A percentile compares a stretch with the other conserved stretches of the same genome.
phyloP scores from a whole-genome alignment of 2,797 vertebrate genomes.

The Numenius phaeopus region DNA sequence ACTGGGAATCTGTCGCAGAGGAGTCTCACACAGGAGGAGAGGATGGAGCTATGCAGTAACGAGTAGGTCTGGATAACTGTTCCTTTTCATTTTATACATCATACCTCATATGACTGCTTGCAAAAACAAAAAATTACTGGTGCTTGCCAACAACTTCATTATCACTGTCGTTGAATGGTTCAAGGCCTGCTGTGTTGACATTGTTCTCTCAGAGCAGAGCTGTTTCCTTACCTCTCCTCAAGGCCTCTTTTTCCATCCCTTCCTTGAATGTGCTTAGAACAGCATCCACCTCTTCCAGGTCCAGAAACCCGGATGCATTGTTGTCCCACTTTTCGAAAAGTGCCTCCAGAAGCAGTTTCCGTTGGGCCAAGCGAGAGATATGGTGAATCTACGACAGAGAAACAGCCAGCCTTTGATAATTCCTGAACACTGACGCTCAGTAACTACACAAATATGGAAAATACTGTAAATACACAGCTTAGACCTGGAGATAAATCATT shows the following conservation, averaged over 20 bases:
- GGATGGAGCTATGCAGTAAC: background rate
- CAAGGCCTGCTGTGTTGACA: background rate
- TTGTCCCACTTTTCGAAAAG: constrained; percentile 84
- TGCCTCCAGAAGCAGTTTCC: constrained; percentile 71
- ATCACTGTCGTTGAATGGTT: background rate
- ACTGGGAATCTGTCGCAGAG: background rate
- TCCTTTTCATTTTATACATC: background rate
- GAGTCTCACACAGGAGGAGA: background rate
- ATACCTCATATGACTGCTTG: background rate
- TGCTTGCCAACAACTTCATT: constrained; percentile 7
- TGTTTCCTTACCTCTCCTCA: constrained; percentile 76
- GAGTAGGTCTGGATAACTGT: background rate
- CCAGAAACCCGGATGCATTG: constrained; percentile 74
- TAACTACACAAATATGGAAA: background rate
- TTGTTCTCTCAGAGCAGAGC: background rate
- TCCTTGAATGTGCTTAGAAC: constrained; percentile 76
- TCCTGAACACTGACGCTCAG: background rate
- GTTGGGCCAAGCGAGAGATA: background rate
- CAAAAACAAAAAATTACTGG: background rate
- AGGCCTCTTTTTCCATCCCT: constrained; percentile 74
- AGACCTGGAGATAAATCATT: background rate
- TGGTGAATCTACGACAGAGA: constrained; percentile 58
- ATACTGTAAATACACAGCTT: background rate
- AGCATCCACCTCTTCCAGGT: constrained; percentile 74
- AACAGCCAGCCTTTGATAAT: background rate